Evolutionary conservation across 37 sponge, comb jelly and placozoan species (phyloP), one percentile per base, ranked within the genome.

Genomic region (Halisarca cf. caerulea): DNA sequence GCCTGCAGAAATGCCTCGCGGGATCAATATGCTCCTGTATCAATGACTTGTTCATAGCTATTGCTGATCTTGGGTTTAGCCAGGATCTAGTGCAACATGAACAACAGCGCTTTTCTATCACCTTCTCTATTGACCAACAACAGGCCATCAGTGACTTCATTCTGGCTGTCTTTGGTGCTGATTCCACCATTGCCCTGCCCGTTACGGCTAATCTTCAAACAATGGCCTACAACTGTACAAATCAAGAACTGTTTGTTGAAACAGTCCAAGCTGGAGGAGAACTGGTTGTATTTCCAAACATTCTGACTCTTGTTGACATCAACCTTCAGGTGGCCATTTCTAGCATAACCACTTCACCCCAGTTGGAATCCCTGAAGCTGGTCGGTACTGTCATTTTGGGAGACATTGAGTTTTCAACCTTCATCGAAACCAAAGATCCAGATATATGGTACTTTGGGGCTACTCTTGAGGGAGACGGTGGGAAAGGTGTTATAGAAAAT

Each of bases 361-460:
- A 44, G 44, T 0, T 74, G 24, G 25, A 33, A 40, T 44, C 32
- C 3, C 36, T 74, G 25, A 39, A 40, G 18, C 11, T 74, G 77
- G 30, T 37, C 41, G 77, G 77, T 41, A 2, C 18, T 2, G 30
- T 37, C 15, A 23, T 40, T 40, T 3, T 74, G 24, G 77, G 77
- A 41, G 44, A 43, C 18, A 43, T 36, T 32, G 44, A 74, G 21
- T 40, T 40, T 43, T 14, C 40, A 4, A 33, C 24, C 5, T 74
- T 37, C 42, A 4, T 74, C 7, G 45, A 30, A 15, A 30, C 64
- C 25, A 28, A 30, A 30, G 64, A 74, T 14, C 24, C 36, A 9
- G 41, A 23, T 40, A 37, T 40, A 15, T 74, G 77, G 77, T 40
- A 40, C 45, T 44, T 74, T 74, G 45, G 77, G 2, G 77, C 77